Base-by-base conservation (phyloP, 2,797 vertebrate genomes). In the Ceyx erithaca region DNA sequence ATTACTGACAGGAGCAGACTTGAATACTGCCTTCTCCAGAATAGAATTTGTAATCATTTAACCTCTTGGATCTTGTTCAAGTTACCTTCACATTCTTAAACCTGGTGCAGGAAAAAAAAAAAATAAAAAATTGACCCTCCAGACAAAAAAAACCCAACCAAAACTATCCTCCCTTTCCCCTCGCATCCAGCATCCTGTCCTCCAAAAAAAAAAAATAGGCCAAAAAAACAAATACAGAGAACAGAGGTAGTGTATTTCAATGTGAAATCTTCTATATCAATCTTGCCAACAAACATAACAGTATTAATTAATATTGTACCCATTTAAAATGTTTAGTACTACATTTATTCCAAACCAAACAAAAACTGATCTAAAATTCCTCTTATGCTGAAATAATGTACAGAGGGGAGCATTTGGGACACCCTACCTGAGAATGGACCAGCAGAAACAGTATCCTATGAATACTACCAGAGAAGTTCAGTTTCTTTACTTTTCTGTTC, bases 211-310 rank as follows among this genome's bases (percentile, higher is more conserved):
- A 52, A 55, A 18, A 3, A 25, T 18, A 43, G 8, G 3, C 3
- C 14, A 73, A 81, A 72, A 18, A 25, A 17, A 6, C 6, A 73
- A 92, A 78, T 64, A 77, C 1, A 55, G 40, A 85, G 73, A 91
- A 81, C 55, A 88, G 80, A 81, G 54, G 41, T 30, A 58, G 58
- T 79, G 49, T 78, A 75, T 88, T 90, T 92, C 68, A 51, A 51
- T 41, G 15, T 19, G 51, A 90, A 88, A 51, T 19, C 14, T 49
- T 57, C 80, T 69, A 1, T 72, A 52, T 48, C 54, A 16, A 28
- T 81, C 35, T 46, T 92, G 85, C 87, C 95, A 95, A 92, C 55
- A 92, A 86, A 68, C n/a, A 72, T 59, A 92, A 28, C 37, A 40
- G 12, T 54, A 89, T 87, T 92, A 87, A 91, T 91, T 91, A n/a